phyloP scores from a whole-genome alignment of 2,888 invertebrate species.

The Augochlorella aurata region DNA sequence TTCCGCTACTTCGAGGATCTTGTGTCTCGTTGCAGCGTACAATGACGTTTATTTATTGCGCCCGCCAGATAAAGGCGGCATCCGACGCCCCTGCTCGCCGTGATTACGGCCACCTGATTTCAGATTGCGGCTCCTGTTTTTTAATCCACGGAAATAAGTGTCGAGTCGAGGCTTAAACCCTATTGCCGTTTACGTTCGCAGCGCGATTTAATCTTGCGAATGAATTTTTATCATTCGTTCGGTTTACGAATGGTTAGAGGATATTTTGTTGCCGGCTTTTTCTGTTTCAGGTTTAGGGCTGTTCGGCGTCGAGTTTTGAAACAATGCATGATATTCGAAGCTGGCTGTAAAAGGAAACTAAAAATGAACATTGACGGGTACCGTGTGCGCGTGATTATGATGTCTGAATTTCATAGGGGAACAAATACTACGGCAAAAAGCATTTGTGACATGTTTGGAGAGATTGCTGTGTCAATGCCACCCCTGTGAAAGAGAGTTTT shows the following conservation, averaged over 20 bases:
- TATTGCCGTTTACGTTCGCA: no score
- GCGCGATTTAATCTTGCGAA: no score
- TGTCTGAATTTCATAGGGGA: background rate
- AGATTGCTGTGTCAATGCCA: constrained; percentile 3
- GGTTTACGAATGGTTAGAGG: no score
- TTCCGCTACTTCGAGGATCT: background rate
- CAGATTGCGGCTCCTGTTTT: background rate
- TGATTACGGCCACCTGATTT: background rate
- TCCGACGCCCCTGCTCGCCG: constrained; percentile 23
- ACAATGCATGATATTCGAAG: no score
- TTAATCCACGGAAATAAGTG: background rate
- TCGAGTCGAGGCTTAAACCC: no score
- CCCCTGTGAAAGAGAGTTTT: background rate
- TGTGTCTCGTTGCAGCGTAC: constrained; percentile 4
- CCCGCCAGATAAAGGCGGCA: constrained; percentile 18
- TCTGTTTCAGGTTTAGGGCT: background rate
- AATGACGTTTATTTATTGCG: constrained; percentile 35
- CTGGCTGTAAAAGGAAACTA: background rate
- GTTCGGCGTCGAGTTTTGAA: no score
- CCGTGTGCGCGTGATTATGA: background rate
- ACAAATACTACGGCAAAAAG: background rate
- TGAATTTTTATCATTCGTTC: no score
- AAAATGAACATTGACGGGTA: background rate
- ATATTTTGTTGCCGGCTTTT: background rate
- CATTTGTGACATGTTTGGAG: background rate